Evolutionary conservation across 2,888 invertebrate species (phyloP).

Genomic region (Dryococelus australis): DNA sequence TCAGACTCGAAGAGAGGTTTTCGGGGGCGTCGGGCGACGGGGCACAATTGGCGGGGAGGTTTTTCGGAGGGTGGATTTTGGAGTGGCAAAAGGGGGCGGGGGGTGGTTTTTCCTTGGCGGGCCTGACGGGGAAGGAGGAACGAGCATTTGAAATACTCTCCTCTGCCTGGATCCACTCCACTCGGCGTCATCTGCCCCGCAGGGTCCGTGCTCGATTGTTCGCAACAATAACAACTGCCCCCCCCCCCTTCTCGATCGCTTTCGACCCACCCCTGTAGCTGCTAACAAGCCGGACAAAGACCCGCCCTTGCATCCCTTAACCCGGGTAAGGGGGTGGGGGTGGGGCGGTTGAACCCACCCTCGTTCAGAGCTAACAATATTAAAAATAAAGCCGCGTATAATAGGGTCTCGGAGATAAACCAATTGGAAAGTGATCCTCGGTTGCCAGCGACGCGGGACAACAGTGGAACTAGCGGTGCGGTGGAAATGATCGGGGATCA

Average conservation of each 20-base stretch:
- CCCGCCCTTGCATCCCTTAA: background rate
- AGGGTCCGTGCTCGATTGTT: background rate
- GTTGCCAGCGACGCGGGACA: background rate
- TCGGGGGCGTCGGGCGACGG: too few species aligned
- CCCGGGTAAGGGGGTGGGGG: too few species aligned
- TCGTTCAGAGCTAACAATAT: conserved; percentile 26
- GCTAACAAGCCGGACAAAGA: background rate
- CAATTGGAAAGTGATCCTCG: conserved; percentile 30
- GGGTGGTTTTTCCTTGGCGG: background rate
- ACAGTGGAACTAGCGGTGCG: conserved; percentile 27
- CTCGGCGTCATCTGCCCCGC: background rate
- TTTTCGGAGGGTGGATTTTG: background rate
- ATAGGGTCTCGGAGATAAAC: conserved; percentile 31
- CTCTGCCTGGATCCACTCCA: background rate
- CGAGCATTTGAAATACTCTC: background rate
- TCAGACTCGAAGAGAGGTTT: background rate
- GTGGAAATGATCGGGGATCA: conserved; percentile 18
- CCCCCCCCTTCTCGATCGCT: background rate
- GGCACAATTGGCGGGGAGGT: background rate
- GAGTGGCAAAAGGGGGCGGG: background rate
- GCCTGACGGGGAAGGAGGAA: background rate
- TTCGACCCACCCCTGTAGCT: background rate
- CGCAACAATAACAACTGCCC: background rate
- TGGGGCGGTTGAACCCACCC: conserved; percentile 17
- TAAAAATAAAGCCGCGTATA: conserved; percentile 33